Evolutionary conservation across 2,888 invertebrate genomes (phyloP), one percentile per base, ranked within the genome.

Genomic region (Drosophila falleni): DNA sequence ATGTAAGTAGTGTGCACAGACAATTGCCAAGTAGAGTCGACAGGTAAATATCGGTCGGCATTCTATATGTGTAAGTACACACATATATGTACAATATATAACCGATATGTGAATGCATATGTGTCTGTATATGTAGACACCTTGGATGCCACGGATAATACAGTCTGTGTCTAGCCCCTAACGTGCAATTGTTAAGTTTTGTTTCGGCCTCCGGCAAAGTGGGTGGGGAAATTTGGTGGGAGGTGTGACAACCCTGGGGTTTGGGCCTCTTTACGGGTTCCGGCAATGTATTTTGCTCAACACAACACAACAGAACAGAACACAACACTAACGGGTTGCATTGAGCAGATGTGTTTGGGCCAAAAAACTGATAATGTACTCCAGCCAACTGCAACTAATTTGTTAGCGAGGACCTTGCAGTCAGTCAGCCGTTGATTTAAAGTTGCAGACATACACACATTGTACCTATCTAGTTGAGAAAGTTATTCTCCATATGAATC

Each of bases 291-390:
- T 67, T 62, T 71, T 66, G 42, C 71, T 64, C 72, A 35, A 47
- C 26, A 44, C 13, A 64, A 51, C 58, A 72, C 53, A 64, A 51
- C 44, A 54, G 3, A n/a, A 60, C 56, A 39, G 4, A 29, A 16
- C 44, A 54, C 5, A 13, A 44, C 23, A 59, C 54, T 16, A 46
- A 58, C 23, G 64, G 64, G 54, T 50, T 35, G 49, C 10, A 35
- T 15, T 10, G 19, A 23, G 15, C 16, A 74, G 74, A 75, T 75
- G 72, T 72, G 75, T 62, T 63, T 62, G 61, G 63, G 72, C 72
- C 68, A 81, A 80, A 80, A 80, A 77, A 77, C 80, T 74, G 80
- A 81, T 81, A 81, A 79, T 81, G 62, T 49, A 74, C 73, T 19
- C 47, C 75, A 64, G 66, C 80, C 70, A 76, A 74, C 71, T 74